Percentiles rank a stretch among this genome's conserved stretches.
Evolutionary conservation across 2,888 invertebrate genomes (phyloP).

Genomic region (Folsomia manolachei): DNA sequence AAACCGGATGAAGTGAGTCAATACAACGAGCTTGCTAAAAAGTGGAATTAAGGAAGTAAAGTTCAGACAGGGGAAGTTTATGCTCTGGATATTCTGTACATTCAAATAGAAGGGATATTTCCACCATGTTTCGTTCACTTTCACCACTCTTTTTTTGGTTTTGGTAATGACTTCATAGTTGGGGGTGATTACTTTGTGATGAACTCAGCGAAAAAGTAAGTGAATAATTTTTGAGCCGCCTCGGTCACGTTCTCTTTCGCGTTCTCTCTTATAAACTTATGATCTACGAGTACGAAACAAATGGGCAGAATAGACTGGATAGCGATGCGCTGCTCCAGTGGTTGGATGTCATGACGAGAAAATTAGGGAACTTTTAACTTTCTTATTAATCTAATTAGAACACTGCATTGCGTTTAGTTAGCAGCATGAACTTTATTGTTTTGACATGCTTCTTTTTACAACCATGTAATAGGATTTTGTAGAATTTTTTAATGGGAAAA

Average conservation of each 20-base stretch:
- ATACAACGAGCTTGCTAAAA: not conserved
- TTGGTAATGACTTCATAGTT: too few species aligned
- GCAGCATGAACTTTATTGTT: too few species aligned
- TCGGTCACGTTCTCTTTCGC: too few species aligned
- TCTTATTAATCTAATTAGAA: constrained; percentile 36
- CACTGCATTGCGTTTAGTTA: constrained; percentile 2
- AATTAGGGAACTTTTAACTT: constrained; percentile 42
- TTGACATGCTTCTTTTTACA: too few species aligned
- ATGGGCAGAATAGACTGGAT: not conserved
- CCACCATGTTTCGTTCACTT: too few species aligned
- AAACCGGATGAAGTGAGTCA: not conserved
- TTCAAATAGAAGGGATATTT: not conserved
- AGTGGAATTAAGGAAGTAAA: not conserved
- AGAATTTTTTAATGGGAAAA: too few species aligned
- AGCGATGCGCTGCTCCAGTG: not conserved
- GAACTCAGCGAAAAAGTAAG: constrained; percentile 38
- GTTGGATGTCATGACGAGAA: constrained; percentile 25
- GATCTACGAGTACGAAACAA: not conserved
- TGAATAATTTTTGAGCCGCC: constrained; percentile 18
- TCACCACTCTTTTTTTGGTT: too few species aligned
- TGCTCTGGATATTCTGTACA: too few species aligned
- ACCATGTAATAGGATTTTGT: too few species aligned
- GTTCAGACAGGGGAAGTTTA: too few species aligned
- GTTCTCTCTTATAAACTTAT: not conserved
- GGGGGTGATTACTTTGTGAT: constrained; percentile 30